phyloP scores from a whole-genome alignment of 53 echinoderm and acorn worm species.

The Astropecten irregularis region DNA sequence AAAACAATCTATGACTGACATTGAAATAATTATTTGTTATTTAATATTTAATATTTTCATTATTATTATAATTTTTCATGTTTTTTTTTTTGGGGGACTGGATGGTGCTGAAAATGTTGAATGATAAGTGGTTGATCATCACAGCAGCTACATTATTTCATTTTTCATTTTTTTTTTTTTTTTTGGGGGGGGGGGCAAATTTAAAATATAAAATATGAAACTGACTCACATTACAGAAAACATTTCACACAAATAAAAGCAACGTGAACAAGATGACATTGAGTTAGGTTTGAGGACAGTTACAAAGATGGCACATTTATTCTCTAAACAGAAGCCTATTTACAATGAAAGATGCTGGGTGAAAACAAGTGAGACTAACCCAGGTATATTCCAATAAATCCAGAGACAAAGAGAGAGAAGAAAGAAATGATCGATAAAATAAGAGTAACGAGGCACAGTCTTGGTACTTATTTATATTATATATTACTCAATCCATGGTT shows the following conservation, averaged over 20 bases:
- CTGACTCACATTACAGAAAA: no score
- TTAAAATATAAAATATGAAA: no score
- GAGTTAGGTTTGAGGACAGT: conserved; percentile 69
- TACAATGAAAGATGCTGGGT: conserved; percentile 94
- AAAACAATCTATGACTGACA: no score
- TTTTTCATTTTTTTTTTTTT: no score
- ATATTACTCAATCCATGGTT: conserved; percentile 57
- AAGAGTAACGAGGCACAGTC: conserved; percentile 48
- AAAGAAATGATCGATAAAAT: conserved; percentile 14
- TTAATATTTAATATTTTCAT: no score
- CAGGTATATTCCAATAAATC: conserved; percentile 37
- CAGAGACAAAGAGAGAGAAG: conserved; percentile 3
- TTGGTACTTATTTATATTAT: conserved; percentile 56
- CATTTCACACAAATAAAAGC: background rate
- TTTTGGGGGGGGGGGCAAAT: no score
- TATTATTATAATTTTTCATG: no score
- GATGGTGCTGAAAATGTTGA: no score
- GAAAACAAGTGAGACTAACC: conserved; percentile 56
- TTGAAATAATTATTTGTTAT: no score
- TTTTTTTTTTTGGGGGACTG: no score
- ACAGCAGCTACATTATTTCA: no score
- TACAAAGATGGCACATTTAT: conserved; percentile 94
- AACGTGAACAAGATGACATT: conserved; percentile 3
- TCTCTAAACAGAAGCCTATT: conserved; percentile 92
- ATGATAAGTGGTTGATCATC: no score